Evolutionary conservation across 2,888 invertebrate species (phyloP).

Genomic region (Petrolisthes manimaculis): DNA sequence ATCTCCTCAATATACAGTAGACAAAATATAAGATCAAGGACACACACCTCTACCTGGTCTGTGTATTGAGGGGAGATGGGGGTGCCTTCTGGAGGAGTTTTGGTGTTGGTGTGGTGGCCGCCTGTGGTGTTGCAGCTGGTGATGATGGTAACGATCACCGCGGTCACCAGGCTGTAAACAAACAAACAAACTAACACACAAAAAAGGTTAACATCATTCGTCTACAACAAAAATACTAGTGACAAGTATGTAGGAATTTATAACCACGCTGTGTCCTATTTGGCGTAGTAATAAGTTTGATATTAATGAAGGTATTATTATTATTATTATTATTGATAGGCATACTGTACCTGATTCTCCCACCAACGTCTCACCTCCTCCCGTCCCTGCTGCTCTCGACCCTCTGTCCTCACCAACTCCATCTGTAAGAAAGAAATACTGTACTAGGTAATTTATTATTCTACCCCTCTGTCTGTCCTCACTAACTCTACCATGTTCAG

Average conservation of each 20-base stretch:
- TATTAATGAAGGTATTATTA: too few relatives aligned
- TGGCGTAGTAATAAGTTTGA: too few relatives aligned
- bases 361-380: slow-evolving; percentile 24
- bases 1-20: too few relatives aligned
- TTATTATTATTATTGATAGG: neutral
- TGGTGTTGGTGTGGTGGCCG: neutral
- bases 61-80: neutral
- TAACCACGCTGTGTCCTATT: too few relatives aligned
- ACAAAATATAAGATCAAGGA: too few relatives aligned
- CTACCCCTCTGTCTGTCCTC: too few relatives aligned
- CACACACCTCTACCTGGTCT: neutral
- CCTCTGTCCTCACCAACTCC: neutral
- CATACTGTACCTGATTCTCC: slow-evolving; percentile 24
- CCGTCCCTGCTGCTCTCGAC: neutral
- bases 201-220: too few relatives aligned
- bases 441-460: too few relatives aligned
- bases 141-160: neutral
- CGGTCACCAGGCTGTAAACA: neutral
- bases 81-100: neutral
- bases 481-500: slow-evolving; percentile 1
- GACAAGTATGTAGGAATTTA: too few relatives aligned
- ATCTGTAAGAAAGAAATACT: neutral
- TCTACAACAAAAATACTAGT: too few relatives aligned
- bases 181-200: too few relatives aligned
- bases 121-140: neutral